Base-by-base conservation (phyloP, 2,113 vertebrate genomes). In the Haliaeetus leucogaster region DNA sequence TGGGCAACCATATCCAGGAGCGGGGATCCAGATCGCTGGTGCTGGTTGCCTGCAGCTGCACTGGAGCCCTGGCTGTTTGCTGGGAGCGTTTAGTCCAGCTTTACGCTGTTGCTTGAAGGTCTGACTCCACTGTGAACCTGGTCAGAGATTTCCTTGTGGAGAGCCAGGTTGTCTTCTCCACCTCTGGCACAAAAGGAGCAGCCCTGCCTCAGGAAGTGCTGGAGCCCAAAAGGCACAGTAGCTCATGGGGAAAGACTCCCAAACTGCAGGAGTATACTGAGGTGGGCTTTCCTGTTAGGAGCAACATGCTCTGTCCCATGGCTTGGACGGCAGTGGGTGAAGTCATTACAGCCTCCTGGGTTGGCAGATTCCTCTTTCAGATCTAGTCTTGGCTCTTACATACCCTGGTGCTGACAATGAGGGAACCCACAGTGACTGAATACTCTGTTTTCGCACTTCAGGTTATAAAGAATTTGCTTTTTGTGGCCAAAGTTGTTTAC, bases 401-500 rank as follows among this genome's bases (percentile, higher is more conserved):
- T 65, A 9, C 34, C 20, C 29, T 58, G 34, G 5, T 82, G 52
- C 32, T 88, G 47, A 74, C 17, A 40, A 16, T 59, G 36, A 16
- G 14, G 16, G 55, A 71, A 42, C 50, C 13, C 9, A 10, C 55
- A 45, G 42, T 65, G 25, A 70, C 20, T 23, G 17, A 73, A 30
- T 79, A 2, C 36, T 71, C 16, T 89, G 36, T 59, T 67, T 48
- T 22, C 30, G 83, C 29, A 59, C 90, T 90, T 26, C 97, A 99
- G 99, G 98, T 99, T 83, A 97, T 99, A 95, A 99, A 99, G 98
- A 99, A 99, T 95, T 98, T 99, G 89, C 97, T 99, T 89, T 99
- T 99, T 25, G 97, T 99, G 23, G 99, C 99, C 63, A 99, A 99
- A 96, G 98, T 99, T 91, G 97, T 99, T 53, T 99, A 99, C 97